Evolutionary conservation across 1,140 invertebrate genomes (phyloP), one percentile per base, ranked within the genome.

Genomic region (Zaprionus tsacasi): DNA sequence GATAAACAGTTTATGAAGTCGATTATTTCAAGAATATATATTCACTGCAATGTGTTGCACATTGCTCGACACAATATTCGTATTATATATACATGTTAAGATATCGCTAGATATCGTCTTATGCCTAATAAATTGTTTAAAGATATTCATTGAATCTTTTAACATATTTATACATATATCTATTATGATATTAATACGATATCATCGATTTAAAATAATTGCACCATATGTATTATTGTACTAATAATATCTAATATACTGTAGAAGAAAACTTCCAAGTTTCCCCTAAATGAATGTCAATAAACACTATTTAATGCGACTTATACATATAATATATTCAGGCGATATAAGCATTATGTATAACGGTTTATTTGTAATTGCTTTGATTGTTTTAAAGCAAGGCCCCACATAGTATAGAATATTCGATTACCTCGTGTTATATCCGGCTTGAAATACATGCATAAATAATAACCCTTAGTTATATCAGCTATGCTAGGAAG

Each of bases 381-480:
- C 25, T 43, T 12, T 30, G 40, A 72, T 72, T 56, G 38, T 36
- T 65, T 6, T 33, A 35, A 48, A 12, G 48, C 40, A 58, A 12
- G 21, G 45, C 45, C 25, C 45, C 21, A 67, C 3, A n/a, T 15
- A 15, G 40, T 45, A 79, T 55, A 48, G 48, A 68, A 27, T 38
- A 66, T 71, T 40, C 52, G 21, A 64, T 76, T 70, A 67, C 45
- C 21, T 67, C 35, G 7, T n/a, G 2, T 72, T 73, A 73, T 57
- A 77, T 82, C 82, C 82, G 82, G 82, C 61, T 25, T 25, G 15
- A 25, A 76, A 56, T 67, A 76, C 65, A 67, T 33, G 65, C 17
- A 72, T 13, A 30, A 70, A 72, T 56, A 71, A 70, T 40, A n/a
- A 66, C 54, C 81, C 50, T 68, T 78, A n/a, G 38, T 11, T 65